These are phyloP conservation scores for Euphydryas editha DNA, from an alignment of 2,888 invertebrate species.

Conservation along the genomic window DNA sequence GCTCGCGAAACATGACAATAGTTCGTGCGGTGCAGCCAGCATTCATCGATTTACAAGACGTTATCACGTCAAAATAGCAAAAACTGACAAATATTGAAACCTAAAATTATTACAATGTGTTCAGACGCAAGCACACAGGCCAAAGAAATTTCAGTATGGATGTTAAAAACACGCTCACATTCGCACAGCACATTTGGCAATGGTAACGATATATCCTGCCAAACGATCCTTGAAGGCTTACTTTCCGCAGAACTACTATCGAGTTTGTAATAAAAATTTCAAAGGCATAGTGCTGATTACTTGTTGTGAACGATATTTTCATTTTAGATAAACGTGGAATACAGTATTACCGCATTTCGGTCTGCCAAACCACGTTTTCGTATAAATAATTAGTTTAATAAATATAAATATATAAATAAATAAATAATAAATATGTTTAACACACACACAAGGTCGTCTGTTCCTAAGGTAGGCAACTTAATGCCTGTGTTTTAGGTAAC, in stretches of 20 bases:
- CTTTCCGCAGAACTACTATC: conserved; percentile 10
- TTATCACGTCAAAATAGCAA: no score
- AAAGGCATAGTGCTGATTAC: conserved; percentile 20
- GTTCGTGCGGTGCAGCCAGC: no score
- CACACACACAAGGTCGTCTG: no score
- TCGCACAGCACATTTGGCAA: conserved; percentile 22
- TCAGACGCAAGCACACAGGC: neutral
- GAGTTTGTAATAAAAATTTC: conserved; percentile 20
- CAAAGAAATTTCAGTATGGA: neutral
- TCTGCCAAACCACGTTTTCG: neutral
- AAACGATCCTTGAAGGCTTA: conserved; percentile 19
- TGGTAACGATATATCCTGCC: conserved; percentile 19
- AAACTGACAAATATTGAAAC: no score
- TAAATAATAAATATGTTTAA: no score
- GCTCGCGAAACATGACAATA: no score
- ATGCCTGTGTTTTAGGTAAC: no score
- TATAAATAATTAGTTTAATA: no score
- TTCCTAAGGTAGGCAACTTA: no score
- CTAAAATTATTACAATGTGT: neutral
- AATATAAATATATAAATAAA: no score
- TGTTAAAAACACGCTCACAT: conserved; percentile 8
- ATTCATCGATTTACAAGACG: no score
- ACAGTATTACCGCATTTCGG: neutral
- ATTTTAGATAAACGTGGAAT: neutral
- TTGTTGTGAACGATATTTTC: neutral